Evolutionary conservation across 2,888 invertebrate species (phyloP).

Genomic region (Drosophila imparisetae): DNA sequence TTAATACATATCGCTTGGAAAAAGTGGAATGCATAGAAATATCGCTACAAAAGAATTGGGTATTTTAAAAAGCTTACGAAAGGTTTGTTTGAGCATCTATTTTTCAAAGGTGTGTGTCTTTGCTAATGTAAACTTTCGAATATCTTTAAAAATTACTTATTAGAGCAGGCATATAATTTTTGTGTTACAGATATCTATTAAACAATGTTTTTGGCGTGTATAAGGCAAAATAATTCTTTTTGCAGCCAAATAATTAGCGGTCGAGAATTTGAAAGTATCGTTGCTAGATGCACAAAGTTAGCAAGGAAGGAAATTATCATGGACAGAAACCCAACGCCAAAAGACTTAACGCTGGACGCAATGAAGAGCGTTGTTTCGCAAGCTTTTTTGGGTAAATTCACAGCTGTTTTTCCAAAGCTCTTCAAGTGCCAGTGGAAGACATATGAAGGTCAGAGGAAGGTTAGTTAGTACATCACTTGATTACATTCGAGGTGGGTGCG

Average conservation of each 20-base stretch:
- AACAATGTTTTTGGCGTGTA: constrained; percentile 18
- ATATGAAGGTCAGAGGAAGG: constrained; percentile 77
- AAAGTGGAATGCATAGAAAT: background rate
- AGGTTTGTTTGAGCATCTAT: constrained; percentile 5
- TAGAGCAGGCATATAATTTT: constrained; percentile 20
- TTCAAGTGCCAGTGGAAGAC: constrained; percentile 72
- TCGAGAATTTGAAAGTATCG: background rate
- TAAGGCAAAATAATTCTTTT: background rate
- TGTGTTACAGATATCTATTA: background rate
- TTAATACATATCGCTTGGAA: constrained; percentile 29
- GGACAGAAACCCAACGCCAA: constrained; percentile 56
- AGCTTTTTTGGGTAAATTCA: constrained; percentile 64
- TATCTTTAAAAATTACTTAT: background rate
- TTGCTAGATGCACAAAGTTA: background rate
- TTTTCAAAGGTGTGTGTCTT: constrained; percentile 18
- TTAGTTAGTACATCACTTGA: constrained; percentile 69
- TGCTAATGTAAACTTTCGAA: background rate
- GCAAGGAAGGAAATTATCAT: constrained; percentile 26
- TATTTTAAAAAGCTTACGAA: constrained; percentile 4
- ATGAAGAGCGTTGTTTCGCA: constrained; percentile 55
- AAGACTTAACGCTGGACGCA: constrained; percentile 43
- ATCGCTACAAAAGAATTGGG: constrained; percentile 23
- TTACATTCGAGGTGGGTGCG: constrained; percentile 72
- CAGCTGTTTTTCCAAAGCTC: constrained; percentile 78
- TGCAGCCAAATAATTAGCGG: background rate